phyloP scores from a whole-genome alignment of 1,140 invertebrate species.

The Heliconius hermathena region DNA sequence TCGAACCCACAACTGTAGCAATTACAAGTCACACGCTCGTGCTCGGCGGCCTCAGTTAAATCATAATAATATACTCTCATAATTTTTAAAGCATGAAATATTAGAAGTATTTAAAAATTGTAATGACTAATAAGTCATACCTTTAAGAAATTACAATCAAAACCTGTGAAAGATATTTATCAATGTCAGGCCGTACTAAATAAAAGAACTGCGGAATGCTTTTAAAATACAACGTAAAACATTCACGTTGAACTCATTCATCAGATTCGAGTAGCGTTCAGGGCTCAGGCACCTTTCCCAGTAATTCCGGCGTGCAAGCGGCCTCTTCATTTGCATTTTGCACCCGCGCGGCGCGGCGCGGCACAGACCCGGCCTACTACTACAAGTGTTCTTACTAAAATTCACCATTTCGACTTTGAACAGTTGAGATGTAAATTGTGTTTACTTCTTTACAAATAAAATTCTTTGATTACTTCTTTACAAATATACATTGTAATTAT shows the following conservation, averaged over 20 bases:
- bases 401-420: neutral
- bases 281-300: constrained; percentile 24
- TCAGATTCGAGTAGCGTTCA: constrained; percentile 24
- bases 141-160: neutral
- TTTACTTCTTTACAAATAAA: neutral
- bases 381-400: constrained; percentile 5
- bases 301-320: constrained; percentile 28
- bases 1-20: too few species aligned
- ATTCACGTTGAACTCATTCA: constrained; percentile 22
- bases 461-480: neutral
- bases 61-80: neutral
- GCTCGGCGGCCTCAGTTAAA: too few species aligned
- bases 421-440: neutral
- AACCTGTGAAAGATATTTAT: neutral
- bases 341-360: constrained; percentile 39
- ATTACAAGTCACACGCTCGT: too few species aligned
- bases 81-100: neutral
- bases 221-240: constrained; percentile 11
- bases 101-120: neutral
- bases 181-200: neutral
- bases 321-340: constrained; percentile 49
- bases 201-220: constrained; percentile 8
- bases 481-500: neutral
- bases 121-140: too few species aligned
- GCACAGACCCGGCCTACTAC: constrained; percentile 12